These are phyloP conservation scores for Ascaphus truei DNA, from an alignment of 2,113 vertebrate species.

Conservation along the genomic window DNA sequence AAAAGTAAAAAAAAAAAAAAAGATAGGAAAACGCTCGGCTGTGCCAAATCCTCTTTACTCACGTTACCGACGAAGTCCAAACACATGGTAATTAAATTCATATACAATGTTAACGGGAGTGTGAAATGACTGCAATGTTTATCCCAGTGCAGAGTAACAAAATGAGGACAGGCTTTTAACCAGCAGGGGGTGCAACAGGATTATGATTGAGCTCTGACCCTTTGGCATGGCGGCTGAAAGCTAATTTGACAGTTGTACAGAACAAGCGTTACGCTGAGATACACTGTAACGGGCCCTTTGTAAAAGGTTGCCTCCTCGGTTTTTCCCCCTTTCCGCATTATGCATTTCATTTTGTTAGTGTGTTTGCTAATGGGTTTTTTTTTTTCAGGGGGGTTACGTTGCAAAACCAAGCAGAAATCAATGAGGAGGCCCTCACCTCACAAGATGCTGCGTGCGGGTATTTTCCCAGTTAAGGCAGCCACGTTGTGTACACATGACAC, in stretches of 20 bases:
- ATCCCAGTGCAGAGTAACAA: slow-evolving; percentile 60
- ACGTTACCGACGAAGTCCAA: slow-evolving; percentile 40
- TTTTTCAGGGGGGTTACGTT: background rate
- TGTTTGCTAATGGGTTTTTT: background rate
- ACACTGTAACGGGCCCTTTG: slow-evolving; percentile 35
- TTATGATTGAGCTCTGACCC: slow-evolving; percentile 71
- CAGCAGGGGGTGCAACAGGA: slow-evolving; percentile 78
- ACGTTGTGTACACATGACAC: too few relatives aligned
- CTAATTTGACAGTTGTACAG: slow-evolving; percentile 53
- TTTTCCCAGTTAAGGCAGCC: background rate
- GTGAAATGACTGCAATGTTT: slow-evolving; percentile 64
- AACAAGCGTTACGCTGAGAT: slow-evolving; percentile 49
- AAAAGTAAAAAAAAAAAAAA: background rate
- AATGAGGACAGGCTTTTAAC: slow-evolving; percentile 66
- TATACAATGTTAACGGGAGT: slow-evolving; percentile 56
- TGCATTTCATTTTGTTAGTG: slow-evolving; percentile 13
- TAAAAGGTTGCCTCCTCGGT: slow-evolving; percentile 44
- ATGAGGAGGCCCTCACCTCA: background rate
- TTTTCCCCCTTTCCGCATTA: background rate
- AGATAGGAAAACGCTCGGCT: background rate
- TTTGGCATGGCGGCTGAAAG: slow-evolving; percentile 46
- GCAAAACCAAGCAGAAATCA: background rate
- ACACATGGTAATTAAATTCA: slow-evolving; percentile 54
- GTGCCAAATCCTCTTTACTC: slow-evolving; percentile 20
- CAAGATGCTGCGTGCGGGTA: background rate